Conservation (phyloP, 2,113 vertebrate genomes). For the Pseudorectes ferrugineus region DNA sequence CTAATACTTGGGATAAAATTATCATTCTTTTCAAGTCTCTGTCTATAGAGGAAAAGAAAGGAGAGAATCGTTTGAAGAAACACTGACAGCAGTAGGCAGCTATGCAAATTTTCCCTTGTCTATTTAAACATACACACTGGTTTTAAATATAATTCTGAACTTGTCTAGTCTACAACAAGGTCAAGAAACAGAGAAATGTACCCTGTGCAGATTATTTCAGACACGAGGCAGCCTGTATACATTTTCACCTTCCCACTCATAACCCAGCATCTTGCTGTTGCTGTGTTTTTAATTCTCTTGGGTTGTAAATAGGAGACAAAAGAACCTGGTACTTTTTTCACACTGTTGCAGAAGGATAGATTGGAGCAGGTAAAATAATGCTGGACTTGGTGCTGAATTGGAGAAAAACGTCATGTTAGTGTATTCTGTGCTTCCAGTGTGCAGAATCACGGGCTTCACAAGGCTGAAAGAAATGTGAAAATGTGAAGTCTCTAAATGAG, state of each 20-base stretch:
- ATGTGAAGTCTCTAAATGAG: not conserved
- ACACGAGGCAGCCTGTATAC: slow-evolving; percentile 4
- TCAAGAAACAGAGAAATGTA: slow-evolving; percentile 41
- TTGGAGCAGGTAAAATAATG: not conserved
- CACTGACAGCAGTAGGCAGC: slow-evolving; percentile 7
- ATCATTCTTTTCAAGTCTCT: slow-evolving; percentile 10
- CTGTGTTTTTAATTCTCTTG: slow-evolving; percentile 8
- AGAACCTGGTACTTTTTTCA: not conserved
- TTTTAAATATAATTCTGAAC: slow-evolving; percentile 56
- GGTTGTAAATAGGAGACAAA: slow-evolving; percentile 29
- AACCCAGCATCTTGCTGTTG: not conserved
- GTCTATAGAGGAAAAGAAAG: not conserved
- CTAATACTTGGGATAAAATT: slow-evolving; percentile 29
- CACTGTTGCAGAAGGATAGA: not conserved
- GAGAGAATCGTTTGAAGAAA: not conserved
- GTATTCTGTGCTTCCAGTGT: not conserved
- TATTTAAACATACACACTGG: slow-evolving; percentile 8
- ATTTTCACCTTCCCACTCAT: slow-evolving; percentile 58
- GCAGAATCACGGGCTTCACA: not conserved
- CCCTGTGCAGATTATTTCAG: slow-evolving; percentile 46
- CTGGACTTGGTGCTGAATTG: not conserved
- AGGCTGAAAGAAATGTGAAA: not conserved
- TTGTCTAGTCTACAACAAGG: slow-evolving; percentile 34
- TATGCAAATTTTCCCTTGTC: slow-evolving; percentile 20
- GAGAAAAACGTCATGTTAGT: not conserved